Conservation (phyloP, 64 coral and sea anemone genomes). For the Montipora cactus region DNA sequence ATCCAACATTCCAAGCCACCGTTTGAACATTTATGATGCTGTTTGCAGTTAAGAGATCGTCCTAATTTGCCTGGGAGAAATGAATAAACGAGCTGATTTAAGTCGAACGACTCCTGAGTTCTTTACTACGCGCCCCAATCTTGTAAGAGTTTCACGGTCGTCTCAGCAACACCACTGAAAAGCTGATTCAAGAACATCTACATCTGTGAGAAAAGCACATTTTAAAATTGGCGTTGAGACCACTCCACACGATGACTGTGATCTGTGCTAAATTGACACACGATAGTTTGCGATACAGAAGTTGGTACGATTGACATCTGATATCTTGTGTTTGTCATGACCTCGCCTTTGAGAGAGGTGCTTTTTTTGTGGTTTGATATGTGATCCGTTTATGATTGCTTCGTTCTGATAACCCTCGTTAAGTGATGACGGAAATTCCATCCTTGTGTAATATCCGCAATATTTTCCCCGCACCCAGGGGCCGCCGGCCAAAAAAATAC, state of each 20-base stretch:
- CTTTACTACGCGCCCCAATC: not conserved
- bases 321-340: not conserved
- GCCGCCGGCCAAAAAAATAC: too few relatives aligned
- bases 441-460: not conserved
- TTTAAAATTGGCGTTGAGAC: not conserved
- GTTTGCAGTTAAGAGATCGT: not conserved
- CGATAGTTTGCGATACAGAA: not conserved
- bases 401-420: not conserved
- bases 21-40: not conserved
- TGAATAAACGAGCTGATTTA: not conserved
- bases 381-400: not conserved
- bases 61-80: not conserved
- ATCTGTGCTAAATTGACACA: not conserved
- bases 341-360: not conserved
- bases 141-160: not conserved
- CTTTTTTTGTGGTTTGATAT: not conserved
- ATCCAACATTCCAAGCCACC: not conserved
- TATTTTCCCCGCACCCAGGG: too few relatives aligned
- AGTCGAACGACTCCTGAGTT: not conserved
- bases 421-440: not conserved
- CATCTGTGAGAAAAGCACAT: not conserved
- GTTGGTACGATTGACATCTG: not conserved
- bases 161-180: not conserved
- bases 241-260: not conserved
- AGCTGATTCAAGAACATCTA: not conserved